Conservation (phyloP, 1,140 invertebrate species). For the Vollenhovia emeryi region DNA sequence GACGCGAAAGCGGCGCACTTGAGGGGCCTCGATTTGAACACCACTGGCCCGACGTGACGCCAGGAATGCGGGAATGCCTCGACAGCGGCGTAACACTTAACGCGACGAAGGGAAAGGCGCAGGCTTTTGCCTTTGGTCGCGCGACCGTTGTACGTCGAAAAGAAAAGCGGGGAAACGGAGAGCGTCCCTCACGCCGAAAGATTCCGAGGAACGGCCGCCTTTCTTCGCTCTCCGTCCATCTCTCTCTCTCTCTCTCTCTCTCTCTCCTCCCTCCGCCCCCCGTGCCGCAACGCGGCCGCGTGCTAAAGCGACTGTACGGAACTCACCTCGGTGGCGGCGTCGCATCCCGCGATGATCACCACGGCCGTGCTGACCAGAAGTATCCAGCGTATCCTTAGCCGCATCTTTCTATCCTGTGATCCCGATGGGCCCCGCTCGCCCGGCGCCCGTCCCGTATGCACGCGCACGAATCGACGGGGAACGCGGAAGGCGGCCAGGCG, state of each 20-base stretch:
- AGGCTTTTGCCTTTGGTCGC: neutral
- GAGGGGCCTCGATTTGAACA: conserved; percentile 21
- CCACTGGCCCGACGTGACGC: conserved; percentile 39
- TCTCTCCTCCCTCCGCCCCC: neutral
- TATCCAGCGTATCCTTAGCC: conserved; percentile 80
- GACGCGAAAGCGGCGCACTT: neutral
- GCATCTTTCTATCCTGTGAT: conserved; percentile 71
- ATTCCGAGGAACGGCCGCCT: neutral
- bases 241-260: too few relatives aligned
- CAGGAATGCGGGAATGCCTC: neutral
- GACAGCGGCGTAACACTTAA: conserved; percentile 29
- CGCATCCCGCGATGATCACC: conserved; percentile 74
- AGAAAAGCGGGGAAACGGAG: neutral
- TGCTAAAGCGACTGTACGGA: neutral
- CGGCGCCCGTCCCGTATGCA: conserved; percentile 45
- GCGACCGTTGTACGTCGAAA: neutral
- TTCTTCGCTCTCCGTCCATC: too few relatives aligned
- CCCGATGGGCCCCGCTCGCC: conserved; percentile 60
- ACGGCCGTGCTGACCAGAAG: conserved; percentile 72
- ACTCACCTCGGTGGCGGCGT: conserved; percentile 79
- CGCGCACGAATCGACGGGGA: conserved; percentile 50
- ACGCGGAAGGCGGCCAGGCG: neutral
- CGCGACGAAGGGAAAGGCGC: neutral
- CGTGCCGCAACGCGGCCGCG: conserved; percentile 1
- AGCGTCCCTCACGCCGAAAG: neutral